These are phyloP conservation scores for Doryteuthis pealeii DNA, from an alignment of 1,140 invertebrate species.

Conservation along the genomic window DNA sequence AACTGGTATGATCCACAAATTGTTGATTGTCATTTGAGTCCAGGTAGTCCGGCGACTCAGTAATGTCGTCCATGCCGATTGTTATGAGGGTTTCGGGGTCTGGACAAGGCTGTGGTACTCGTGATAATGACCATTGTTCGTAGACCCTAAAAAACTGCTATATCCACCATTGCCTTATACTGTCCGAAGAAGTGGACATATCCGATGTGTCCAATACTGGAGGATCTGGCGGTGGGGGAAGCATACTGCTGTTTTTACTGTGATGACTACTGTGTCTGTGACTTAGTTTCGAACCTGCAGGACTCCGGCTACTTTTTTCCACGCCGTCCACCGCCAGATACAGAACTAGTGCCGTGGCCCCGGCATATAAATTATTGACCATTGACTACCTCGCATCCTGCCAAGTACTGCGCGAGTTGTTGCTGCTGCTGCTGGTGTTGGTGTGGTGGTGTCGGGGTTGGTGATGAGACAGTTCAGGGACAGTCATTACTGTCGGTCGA, in stretches of 20 bases:
- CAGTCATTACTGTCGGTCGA: too few relatives aligned
- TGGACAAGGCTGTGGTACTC: neutral
- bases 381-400: neutral
- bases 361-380: neutral
- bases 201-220: neutral
- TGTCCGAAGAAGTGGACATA: neutral
- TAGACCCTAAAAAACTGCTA: constrained; percentile 2
- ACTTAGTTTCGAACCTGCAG: neutral
- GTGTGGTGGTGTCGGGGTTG: too few relatives aligned
- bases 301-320: neutral
- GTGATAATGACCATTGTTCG: constrained; percentile 1
- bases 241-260: neutral
- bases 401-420: too few relatives aligned
- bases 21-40: neutral
- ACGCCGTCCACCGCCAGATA: neutral
- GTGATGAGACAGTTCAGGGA: too few relatives aligned
- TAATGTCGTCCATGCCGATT: too few relatives aligned
- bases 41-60: too few relatives aligned
- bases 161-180: neutral
- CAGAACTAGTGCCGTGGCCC: neutral
- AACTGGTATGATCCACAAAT: constrained; percentile 3
- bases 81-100: neutral
- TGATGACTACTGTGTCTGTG: neutral
- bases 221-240: neutral
- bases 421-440: too few relatives aligned